Evolutionary conservation across 2,113 vertebrate species (phyloP).

Genomic region (Myiopsitta monachus): DNA sequence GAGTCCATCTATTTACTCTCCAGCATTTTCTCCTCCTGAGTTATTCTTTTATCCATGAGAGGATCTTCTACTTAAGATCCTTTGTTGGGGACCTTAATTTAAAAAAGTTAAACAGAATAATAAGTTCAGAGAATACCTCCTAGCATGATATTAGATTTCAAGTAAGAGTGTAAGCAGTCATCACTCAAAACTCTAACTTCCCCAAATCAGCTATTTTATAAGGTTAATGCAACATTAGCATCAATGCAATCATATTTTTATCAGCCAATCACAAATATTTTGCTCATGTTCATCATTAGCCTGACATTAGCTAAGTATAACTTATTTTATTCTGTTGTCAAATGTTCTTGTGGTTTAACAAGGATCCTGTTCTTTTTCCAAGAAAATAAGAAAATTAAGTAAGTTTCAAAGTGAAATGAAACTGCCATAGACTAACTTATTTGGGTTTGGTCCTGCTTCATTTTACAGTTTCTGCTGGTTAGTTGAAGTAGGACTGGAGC

Average conservation of each 20-base stretch:
- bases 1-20: background rate
- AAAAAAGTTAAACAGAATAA: background rate
- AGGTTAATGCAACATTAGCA: conserved; percentile 55
- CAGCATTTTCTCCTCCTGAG: background rate
- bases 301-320: background rate
- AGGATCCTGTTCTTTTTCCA: background rate
- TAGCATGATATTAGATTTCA: conserved; percentile 31
- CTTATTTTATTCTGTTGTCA: background rate
- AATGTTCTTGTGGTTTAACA: background rate
- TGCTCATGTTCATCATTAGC: background rate
- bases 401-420: background rate
- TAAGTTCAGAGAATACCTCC: conserved; percentile 1
- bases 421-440: background rate
- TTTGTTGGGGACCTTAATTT: background rate
- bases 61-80: background rate
- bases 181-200: conserved; percentile 34
- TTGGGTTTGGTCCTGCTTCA: background rate
- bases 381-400: background rate
- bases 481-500: background rate
- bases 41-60: background rate
- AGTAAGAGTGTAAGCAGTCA: conserved; percentile 9
- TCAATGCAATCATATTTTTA: conserved; percentile 37
- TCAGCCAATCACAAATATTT: conserved; percentile 43
- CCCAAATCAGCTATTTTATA: conserved; percentile 51
- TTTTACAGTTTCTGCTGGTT: background rate